Evolutionary conservation across 2,797 vertebrate genomes (phyloP), one percentile per base, ranked within the genome.

Genomic region (Orestias chungarensis): DNA sequence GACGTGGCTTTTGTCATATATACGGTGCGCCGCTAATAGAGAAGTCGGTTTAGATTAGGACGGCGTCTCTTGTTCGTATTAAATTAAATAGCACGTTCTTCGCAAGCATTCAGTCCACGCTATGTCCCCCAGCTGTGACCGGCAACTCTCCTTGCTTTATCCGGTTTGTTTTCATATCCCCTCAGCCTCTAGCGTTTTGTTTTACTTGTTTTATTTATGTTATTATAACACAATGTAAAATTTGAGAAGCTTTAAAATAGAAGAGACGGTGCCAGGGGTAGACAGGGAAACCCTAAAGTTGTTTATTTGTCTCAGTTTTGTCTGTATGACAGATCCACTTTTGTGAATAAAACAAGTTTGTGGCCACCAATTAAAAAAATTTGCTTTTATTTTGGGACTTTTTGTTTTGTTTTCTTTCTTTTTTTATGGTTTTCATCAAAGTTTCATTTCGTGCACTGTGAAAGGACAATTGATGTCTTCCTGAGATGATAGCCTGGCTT

Each of bases 321-420:
- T 88, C 82, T 87, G 71, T 89, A 80, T 89, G 76, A 87, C 89
- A 73, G 81, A 87, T 86, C 68, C 80, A 87, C 86, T 91, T 81
- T 85, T 90, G 82, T 86, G 78, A 95, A 93, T 93, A 94, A 94
- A 94, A 90, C 82, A 89, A 87, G 82, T 86, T 78, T 86, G 84
- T 90, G 88, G 81, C 91, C 82, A 83, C 83, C 83, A 88, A n/a
- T 85, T 61, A 86, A 88, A 43, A 61, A 43, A 81, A 62, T 73
- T 73, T 84, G 76, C 75, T 85, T 89, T 87, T 79, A 66, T 79
- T 92, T 86, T 82, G 54, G 17, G n/a, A n/a, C n/a, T n/a, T 85
- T 89, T 87, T 79, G 65, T 79, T 92, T 86, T 82, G 54, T 14
- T 76, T 80, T 73, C 29, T 66, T 66, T 59, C 4, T 29, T 49